Conservation (phyloP, 1,140 invertebrate species). For the Rhizoglyphus robini region DNA sequence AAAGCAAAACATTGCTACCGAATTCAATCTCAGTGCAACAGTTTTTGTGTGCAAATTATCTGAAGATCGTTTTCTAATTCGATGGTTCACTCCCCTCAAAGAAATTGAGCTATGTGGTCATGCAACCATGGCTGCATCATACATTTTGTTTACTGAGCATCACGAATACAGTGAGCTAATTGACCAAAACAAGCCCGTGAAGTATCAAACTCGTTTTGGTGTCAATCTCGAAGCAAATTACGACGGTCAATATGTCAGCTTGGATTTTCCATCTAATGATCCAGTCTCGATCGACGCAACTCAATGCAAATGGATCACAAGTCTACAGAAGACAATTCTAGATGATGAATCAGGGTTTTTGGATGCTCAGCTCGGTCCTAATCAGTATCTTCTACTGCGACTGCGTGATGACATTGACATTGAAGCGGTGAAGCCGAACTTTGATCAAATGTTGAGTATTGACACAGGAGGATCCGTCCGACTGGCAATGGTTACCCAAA, state of each 20-base stretch:
- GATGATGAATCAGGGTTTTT: background rate
- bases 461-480: constrained; percentile 25
- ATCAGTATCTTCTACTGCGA: background rate
- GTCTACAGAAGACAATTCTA: background rate
- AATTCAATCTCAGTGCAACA: constrained; percentile 49
- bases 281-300: background rate
- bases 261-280: background rate
- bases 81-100: constrained; percentile 46
- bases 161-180: background rate
- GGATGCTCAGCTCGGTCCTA: background rate
- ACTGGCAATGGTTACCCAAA: constrained; percentile 26
- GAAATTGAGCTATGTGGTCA: constrained; percentile 48
- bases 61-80: constrained; percentile 13
- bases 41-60: constrained; percentile 35
- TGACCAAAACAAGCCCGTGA: background rate
- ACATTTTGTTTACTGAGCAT: constrained; percentile 33
- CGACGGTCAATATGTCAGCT: background rate
- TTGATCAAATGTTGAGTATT: constrained; percentile 22
- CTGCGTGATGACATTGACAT: background rate
- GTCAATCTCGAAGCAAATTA: background rate
- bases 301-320: background rate
- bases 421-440: background rate
- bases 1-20: constrained; percentile 41
- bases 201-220: background rate
- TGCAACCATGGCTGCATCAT: constrained; percentile 44